Evolutionary conservation across 2,797 vertebrate genomes (phyloP).

Genomic region (Poecile montanus): DNA sequence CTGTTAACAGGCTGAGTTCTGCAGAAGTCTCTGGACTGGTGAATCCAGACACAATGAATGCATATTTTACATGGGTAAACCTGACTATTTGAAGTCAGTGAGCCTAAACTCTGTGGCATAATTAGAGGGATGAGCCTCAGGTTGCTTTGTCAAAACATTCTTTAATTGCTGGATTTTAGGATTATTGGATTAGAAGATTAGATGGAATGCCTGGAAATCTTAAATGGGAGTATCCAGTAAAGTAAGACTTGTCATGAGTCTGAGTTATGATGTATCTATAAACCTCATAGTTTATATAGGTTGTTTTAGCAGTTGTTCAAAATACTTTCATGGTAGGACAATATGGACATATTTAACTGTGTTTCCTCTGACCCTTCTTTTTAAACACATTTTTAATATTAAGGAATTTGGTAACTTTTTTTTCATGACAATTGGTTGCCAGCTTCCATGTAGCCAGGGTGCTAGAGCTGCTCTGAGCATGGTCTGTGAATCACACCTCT

Average conservation of each 20-base stretch:
- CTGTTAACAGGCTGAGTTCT: background rate
- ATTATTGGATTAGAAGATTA: constrained; percentile 70
- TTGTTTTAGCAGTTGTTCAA: background rate
- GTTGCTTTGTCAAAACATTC: constrained; percentile 57
- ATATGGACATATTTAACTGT: background rate
- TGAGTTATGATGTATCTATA: background rate
- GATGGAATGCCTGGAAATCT: constrained; percentile 39
- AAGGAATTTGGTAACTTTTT: background rate
- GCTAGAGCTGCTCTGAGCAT: background rate
- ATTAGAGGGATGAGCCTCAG: constrained; percentile 48
- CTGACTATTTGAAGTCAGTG: background rate
- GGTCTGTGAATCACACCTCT: background rate
- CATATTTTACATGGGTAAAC: background rate
- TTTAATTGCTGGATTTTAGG: constrained; percentile 64
- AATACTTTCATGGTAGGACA: background rate
- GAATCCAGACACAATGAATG: background rate
- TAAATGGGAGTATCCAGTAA: constrained; percentile 24
- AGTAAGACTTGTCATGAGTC: background rate
- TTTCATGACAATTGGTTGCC: background rate
- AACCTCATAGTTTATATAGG: background rate
- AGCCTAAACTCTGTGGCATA: constrained; percentile 23
- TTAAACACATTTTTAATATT: background rate
- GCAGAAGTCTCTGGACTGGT: background rate
- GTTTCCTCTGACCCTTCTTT: background rate
- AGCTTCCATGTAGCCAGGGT: background rate